Evolutionary conservation across 2,888 invertebrate genomes (phyloP).

Genomic region (Limnephilus rhombicus): DNA sequence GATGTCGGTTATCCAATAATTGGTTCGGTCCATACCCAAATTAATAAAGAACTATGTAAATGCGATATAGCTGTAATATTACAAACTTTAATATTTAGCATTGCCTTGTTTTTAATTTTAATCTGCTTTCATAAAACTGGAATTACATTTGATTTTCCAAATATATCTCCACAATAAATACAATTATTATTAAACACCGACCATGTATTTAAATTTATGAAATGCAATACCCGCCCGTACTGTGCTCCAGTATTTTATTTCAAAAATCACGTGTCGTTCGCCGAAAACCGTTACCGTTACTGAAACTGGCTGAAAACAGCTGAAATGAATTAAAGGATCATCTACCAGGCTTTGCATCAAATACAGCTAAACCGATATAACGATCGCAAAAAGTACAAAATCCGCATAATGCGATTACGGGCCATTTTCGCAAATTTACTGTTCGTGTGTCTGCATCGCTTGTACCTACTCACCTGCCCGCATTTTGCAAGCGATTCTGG

Average conservation of each 20-base stretch:
- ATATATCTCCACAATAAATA: background rate
- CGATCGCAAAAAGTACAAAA: constrained; percentile 21
- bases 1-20: too few species aligned
- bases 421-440: constrained; percentile 18
- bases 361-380: constrained; percentile 23
- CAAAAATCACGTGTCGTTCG: background rate
- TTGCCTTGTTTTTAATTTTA: background rate
- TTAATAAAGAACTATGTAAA: too few species aligned
- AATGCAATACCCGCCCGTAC: background rate
- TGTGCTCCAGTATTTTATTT: background rate
- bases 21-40: too few species aligned
- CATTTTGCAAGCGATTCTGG: background rate
- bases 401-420: constrained; percentile 35
- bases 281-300: background rate
- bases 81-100: too few species aligned
- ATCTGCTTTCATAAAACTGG: background rate
- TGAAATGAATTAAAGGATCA: background rate
- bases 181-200: background rate
- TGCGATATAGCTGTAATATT: too few species aligned
- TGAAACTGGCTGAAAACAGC: background rate
- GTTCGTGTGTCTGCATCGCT: constrained; percentile 6
- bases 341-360: background rate
- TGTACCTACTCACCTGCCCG: background rate
- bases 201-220: background rate
- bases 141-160: background rate